These are phyloP conservation scores for Sus cebifrons DNA, from an alignment of 2,797 vertebrate species.

Conservation along the genomic window DNA sequence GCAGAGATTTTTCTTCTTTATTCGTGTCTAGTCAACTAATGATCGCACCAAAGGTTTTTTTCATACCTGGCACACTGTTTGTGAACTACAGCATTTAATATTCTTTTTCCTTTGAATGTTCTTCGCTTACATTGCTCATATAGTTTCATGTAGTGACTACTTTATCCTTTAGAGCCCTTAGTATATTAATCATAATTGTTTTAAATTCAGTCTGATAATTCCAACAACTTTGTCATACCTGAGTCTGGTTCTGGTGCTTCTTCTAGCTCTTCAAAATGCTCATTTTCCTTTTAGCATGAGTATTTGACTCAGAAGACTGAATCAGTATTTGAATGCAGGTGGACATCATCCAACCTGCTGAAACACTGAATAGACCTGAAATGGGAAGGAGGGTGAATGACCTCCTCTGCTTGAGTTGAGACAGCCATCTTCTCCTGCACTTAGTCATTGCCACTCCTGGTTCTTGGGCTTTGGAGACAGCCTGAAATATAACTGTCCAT, in stretches of 20 bases:
- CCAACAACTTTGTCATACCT: not conserved
- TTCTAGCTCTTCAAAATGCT: not conserved
- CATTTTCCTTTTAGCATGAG: not conserved
- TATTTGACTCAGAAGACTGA: not conserved
- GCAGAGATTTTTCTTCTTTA: too few species aligned
- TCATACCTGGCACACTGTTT: too few species aligned
- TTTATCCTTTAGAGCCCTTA: not conserved
- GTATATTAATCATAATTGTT: not conserved
- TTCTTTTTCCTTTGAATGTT: not conserved
- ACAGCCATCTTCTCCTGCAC: not conserved
- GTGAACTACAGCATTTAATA: too few species aligned
- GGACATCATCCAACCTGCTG: not conserved
- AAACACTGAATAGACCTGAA: not conserved
- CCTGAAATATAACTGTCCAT: not conserved
- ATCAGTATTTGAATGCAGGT: too few species aligned
- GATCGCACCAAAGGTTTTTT: too few species aligned
- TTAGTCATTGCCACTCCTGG: not conserved
- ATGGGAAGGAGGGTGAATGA: not conserved
- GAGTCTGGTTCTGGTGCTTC: not conserved
- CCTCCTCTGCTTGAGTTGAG: not conserved
- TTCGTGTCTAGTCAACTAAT: too few species aligned
- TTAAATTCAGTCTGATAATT: not conserved
- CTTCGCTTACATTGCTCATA: not conserved
- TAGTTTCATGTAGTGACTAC: not conserved
- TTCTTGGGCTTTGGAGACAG: not conserved